Evolutionary conservation across 92 coral and sea anemone species (phyloP), one percentile per base, ranked within the genome.

Genomic region (Parazoanthus atlanticus): DNA sequence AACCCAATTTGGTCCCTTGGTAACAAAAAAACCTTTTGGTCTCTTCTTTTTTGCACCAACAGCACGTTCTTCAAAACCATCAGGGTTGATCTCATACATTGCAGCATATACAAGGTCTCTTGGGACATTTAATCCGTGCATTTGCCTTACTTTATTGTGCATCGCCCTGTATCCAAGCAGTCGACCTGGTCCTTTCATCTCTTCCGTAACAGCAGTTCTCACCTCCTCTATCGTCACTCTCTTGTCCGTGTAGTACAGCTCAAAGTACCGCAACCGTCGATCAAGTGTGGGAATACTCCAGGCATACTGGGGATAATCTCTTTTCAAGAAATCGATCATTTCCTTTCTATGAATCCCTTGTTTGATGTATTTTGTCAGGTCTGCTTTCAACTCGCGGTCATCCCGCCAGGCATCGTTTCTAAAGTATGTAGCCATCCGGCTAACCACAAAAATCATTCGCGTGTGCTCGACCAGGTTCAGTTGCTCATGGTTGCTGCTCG

Each of bases 41-140:
- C n/a, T 73, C 8, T 19, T 73, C 1, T 32, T 32, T 73, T 73
- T 73, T 12, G 38, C 43, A 31, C 90, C 86, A 88, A 88, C 86
- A 88, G 76, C 90, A 88, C 86, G 65, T 32, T 38, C 88, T 88
- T 88, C 88, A 29, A 88, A 74, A 80, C 90, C 81, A 33, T 88
- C 90, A 81, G 90, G 90, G 80, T 80, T 74, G 17, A 88, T 29
- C 28, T 88, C 78, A 80, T 80, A 80, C 88, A 88, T 80, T 30
- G 75, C 90, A 64, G 88, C 88, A 47, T 80, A 54, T 29, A 80
- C 80, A 29, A 80, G 90, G 16, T 88, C 88, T 66, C 90, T 70
- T 58, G 90, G 88, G 78, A 88, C 87, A 54, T 88, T 88, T 41
- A 88, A 82, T 6, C 87, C 87, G 58, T 61, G 78, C 41, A 26